Percentiles rank a stretch among this genome's conserved stretches.
These are phyloP conservation scores for Muntiacus muntjak DNA, from an alignment of 2,113 vertebrate species.

Conservation along the genomic window DNA sequence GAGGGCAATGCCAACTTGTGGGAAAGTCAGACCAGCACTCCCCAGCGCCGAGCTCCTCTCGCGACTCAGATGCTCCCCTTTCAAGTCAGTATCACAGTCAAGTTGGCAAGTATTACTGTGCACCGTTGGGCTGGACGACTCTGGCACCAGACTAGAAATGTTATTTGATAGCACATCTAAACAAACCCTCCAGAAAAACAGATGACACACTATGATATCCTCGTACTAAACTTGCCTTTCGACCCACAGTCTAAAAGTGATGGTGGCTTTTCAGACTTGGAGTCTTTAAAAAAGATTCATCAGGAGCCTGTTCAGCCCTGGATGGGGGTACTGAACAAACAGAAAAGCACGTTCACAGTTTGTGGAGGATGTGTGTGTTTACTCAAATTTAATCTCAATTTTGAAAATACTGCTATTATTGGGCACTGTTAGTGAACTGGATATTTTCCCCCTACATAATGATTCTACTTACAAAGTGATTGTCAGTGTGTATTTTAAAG, in stretches of 20 bases:
- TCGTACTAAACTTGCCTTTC: neutral
- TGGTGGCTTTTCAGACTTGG: neutral
- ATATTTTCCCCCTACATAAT: neutral
- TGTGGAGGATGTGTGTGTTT: neutral
- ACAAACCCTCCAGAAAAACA: neutral
- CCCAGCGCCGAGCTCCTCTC: neutral
- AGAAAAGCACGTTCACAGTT: neutral
- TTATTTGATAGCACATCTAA: neutral
- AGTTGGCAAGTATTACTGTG: neutral
- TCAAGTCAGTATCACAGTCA: neutral
- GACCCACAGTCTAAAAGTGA: neutral
- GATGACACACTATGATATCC: neutral
- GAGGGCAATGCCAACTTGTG: no score
- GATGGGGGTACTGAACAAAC: neutral
- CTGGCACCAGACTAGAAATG: neutral
- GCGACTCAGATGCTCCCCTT: neutral
- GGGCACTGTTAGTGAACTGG: constrained; percentile 66
- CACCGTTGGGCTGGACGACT: neutral
- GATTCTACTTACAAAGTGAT: constrained; percentile 42
- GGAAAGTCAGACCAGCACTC: neutral
- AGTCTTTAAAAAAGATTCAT: neutral
- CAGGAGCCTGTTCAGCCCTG: neutral
- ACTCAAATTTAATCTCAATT: neutral
- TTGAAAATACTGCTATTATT: constrained; percentile 53
- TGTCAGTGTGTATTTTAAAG: constrained; percentile 66